Base-by-base conservation (phyloP, 1,140 invertebrate species). In the Liolophura sinensis region DNA sequence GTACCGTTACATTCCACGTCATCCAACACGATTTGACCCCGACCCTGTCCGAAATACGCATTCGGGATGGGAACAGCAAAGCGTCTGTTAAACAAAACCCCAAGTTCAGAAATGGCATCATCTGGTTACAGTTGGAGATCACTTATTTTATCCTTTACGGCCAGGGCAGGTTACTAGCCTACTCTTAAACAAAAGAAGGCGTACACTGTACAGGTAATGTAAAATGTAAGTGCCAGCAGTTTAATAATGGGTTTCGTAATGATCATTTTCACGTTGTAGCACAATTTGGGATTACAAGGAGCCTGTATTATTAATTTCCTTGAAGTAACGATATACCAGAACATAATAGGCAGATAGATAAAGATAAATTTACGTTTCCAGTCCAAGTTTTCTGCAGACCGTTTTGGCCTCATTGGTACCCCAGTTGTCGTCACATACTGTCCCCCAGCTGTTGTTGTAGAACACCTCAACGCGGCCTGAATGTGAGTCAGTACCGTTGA, bases 401-500 rank as follows among this genome's bases (percentile, higher is more conserved):
- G 78, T 75, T 20, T 70, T 62, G 20, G 75, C 77, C 57, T 74
- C 70, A 0, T 69, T 47, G 7, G 62, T 63, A 50, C 71, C 68
- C 74, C 77, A 78, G 16, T 60, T n/a, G 61, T 75, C 71, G 74
- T 92, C 91, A 78, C 92, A 93, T 18, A 93, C 86, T 69, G 89
- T 89, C 0, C 91, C 91, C 88, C 89, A 91, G 58, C 87, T 85
- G 1, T 88, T 90, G 69, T 87, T 87, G 27, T 90, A 85, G 84
- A 88, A 90, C 1, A 92, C 87, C 86, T 92, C 90, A 9, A 93
- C 75, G 63, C 89, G 85, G 16, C 92, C 92, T 51, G 73, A 68
- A 64, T 74, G 59, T 24, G 62, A 48, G 55, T 71, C 68, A 1
- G 57, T 47, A 7, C 73, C 73, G 40, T 57, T 68, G 18, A 67